Conservation (phyloP, 2,888 invertebrate genomes). For the Muscina levida region DNA sequence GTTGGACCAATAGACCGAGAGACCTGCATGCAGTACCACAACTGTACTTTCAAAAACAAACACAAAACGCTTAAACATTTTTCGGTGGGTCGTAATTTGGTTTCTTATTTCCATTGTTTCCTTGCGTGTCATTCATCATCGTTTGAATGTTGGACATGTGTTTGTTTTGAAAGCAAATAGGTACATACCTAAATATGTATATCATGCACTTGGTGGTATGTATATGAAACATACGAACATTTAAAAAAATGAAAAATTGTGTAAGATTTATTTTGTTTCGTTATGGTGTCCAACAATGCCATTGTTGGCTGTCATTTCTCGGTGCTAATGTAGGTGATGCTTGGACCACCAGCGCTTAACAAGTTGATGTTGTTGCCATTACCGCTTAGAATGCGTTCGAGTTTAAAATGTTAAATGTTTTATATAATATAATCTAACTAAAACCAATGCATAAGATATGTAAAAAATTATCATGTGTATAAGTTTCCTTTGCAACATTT, state of each 20-base stretch:
- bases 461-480: too few relatives aligned
- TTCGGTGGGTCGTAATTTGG: not conserved
- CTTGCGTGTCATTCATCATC: constrained; percentile 31
- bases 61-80: not conserved
- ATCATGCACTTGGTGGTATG: too few relatives aligned
- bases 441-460: too few relatives aligned
- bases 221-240: too few relatives aligned
- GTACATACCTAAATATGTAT: constrained; percentile 14
- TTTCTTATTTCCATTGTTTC: constrained; percentile 49
- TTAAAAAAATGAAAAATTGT: too few relatives aligned
- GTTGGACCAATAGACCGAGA: too few relatives aligned
- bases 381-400: too few relatives aligned
- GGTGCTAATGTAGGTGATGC: constrained; percentile 15
- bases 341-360: constrained; percentile 3
- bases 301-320: constrained; percentile 2
- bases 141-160: constrained; percentile 48
- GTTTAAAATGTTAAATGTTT: too few relatives aligned
- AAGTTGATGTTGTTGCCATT: not conserved
- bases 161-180: constrained; percentile 45
- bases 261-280: too few relatives aligned
- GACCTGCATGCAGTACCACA: not conserved
- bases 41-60: not conserved
- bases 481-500: too few relatives aligned
- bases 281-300: too few relatives aligned
- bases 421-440: too few relatives aligned